phyloP scores from a whole-genome alignment of 1,140 invertebrate species.

The Littorina saxatilis region DNA sequence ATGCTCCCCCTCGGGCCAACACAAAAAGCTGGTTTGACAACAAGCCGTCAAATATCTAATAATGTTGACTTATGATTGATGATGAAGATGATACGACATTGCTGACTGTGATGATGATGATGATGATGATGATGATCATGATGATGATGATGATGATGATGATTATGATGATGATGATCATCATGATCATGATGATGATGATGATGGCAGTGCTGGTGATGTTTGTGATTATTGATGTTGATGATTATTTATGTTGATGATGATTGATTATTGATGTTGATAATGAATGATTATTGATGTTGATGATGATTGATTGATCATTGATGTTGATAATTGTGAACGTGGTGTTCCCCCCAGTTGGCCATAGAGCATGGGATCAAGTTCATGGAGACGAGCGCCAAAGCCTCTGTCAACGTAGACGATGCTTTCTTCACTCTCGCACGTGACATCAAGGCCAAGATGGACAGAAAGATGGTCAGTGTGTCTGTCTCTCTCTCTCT shows the following conservation, averaged over 20 bases:
- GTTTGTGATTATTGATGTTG: too few species aligned
- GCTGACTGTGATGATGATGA: background rate
- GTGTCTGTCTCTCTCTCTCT: too few species aligned
- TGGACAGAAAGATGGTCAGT: conserved; percentile 73
- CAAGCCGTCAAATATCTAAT: too few species aligned
- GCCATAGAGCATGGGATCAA: conserved; percentile 97
- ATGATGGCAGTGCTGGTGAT: too few species aligned
- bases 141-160: background rate
- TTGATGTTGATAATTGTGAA: too few species aligned
- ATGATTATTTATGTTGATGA: too few species aligned
- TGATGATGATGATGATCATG: background rate
- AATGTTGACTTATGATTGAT: too few species aligned
- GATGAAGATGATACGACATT: conserved; percentile 1
- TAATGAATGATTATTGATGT: background rate
- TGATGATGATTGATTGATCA: background rate
- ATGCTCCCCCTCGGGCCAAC: too few species aligned
- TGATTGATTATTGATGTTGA: background rate
- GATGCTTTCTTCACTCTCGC: conserved; percentile 92
- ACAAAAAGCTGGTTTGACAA: too few species aligned
- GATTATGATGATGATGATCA: too few species aligned
- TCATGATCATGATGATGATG: background rate
- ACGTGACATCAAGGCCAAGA: conserved; percentile 84
- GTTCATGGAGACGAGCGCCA: conserved; percentile 99
- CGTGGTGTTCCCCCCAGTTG: conserved; percentile 82
- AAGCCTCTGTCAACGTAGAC: conserved; percentile 98